A percentile compares a stretch with the other conserved stretches of the same genome.
These are phyloP conservation scores for Agrochola macilenta DNA, from an alignment of 2,888 invertebrate species.

Conservation along the genomic window DNA sequence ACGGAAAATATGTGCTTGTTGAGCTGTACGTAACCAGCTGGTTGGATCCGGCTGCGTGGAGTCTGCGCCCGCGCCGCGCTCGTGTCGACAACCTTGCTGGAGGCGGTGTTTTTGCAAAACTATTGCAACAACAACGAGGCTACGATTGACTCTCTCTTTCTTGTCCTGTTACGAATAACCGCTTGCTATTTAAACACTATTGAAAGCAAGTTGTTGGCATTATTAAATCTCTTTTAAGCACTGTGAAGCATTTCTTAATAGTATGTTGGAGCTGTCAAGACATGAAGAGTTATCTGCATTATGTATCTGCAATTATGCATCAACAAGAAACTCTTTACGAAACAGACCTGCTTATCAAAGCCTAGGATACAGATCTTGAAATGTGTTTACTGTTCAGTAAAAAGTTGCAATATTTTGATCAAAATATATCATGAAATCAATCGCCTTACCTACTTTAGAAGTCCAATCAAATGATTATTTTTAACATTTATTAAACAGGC, in stretches of 20 bases:
- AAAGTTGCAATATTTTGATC: neutral
- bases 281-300: slow-evolving; percentile 32
- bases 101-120: slow-evolving; percentile 86
- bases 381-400: no score
- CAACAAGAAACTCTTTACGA: slow-evolving; percentile 13
- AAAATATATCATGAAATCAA: neutral
- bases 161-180: slow-evolving; percentile 73
- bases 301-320: slow-evolving; percentile 16
- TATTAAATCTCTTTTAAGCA: slow-evolving; percentile 28
- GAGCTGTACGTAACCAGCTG: slow-evolving; percentile 57
- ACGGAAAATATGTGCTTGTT: slow-evolving; percentile 27
- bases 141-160: slow-evolving; percentile 80
- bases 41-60: slow-evolving; percentile 74
- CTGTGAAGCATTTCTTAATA: slow-evolving; percentile 35
- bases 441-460: neutral
- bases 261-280: slow-evolving; percentile 22
- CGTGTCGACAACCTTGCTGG: slow-evolving; percentile 84
- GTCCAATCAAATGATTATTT: neutral
- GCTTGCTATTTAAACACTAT: slow-evolving; percentile 63
- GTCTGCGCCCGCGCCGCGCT: slow-evolving; percentile 59
- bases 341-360: neutral
- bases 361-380: neutral
- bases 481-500: neutral
- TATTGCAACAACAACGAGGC: slow-evolving; percentile 82
- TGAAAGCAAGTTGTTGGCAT: slow-evolving; percentile 49